phyloP scores from a whole-genome alignment of 2,113 vertebrate genomes.

The Pogona vitticeps region DNA sequence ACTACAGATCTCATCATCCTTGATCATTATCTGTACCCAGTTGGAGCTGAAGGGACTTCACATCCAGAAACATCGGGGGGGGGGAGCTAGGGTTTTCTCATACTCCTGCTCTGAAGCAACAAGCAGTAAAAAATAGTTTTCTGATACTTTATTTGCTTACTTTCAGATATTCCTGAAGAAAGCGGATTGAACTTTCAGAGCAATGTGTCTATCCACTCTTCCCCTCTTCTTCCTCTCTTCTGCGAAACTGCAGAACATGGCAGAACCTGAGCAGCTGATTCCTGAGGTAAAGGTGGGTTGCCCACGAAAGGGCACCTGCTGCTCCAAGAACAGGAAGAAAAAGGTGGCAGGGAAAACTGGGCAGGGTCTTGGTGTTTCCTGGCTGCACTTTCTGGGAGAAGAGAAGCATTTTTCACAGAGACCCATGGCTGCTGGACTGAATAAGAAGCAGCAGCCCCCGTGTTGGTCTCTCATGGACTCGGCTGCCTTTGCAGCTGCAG shows the following conservation, averaged over 20 bases:
- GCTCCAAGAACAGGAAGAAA: constrained; percentile 12
- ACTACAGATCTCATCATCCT: no score
- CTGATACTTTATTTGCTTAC: not conserved
- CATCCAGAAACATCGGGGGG: not conserved
- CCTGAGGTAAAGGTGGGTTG: not conserved
- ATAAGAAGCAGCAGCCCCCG: not conserved
- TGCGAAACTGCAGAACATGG: constrained; percentile 8
- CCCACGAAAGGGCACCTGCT: constrained; percentile 31
- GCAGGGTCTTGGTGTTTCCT: not conserved
- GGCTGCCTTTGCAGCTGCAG: not conserved
- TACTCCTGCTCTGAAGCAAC: not conserved
- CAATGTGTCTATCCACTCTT: constrained; percentile 6
- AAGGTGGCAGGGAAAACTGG: constrained; percentile 9
- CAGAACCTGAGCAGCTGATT: not conserved
- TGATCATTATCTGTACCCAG: not conserved
- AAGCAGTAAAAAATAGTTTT: not conserved
- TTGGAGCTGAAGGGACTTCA: not conserved
- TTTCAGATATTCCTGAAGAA: constrained; percentile 96
- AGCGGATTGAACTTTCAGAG: constrained; percentile 73
- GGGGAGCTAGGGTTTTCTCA: not conserved
- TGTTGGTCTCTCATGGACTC: not conserved
- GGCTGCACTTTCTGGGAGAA: constrained; percentile 16
- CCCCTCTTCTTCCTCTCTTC: constrained; percentile 33
- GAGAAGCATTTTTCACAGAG: not conserved
- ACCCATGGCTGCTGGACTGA: fast-evolving